Evolutionary conservation across 2,888 invertebrate species (phyloP).

Genomic region (Chymomyza caudatula): DNA sequence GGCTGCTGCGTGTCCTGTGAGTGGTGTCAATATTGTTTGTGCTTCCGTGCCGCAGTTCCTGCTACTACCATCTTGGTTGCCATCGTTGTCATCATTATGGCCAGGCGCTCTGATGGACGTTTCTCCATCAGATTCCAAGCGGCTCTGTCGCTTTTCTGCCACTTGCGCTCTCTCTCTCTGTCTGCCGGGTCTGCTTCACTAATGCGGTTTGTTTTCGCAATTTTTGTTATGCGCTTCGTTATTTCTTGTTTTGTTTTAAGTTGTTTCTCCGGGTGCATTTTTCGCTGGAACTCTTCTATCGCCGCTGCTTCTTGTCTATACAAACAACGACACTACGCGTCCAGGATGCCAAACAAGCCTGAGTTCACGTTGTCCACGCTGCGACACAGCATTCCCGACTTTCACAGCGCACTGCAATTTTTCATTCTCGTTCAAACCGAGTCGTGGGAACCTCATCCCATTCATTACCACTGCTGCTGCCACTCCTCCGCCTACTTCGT

Average conservation of each 20-base stretch:
- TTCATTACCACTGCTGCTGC: slow-evolving; percentile 59
- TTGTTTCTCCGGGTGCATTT: slow-evolving; percentile 32
- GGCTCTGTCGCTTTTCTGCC: background rate
- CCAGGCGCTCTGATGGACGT: slow-evolving; percentile 11
- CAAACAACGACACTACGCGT: slow-evolving; percentile 68
- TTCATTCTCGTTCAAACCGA: slow-evolving; percentile 51
- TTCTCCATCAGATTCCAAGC: background rate
- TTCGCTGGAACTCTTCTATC: slow-evolving; percentile 41
- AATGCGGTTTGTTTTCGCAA: slow-evolving; percentile 66
- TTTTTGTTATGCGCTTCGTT: slow-evolving; percentile 56
- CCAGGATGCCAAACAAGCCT: slow-evolving; percentile 65
- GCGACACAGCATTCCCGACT: slow-evolving; percentile 13
- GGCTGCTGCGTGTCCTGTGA: background rate
- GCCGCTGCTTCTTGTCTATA: slow-evolving; percentile 23
- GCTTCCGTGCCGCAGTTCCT: slow-evolving; percentile 23
- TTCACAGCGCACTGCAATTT: slow-evolving; percentile 53
- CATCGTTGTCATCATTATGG: slow-evolving; percentile 57
- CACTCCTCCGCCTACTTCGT: slow-evolving; percentile 26
- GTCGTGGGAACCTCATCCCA: slow-evolving; percentile 34
- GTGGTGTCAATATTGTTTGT: slow-evolving; percentile 55
- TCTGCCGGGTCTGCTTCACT: slow-evolving; percentile 33
- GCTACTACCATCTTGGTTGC: slow-evolving; percentile 20
- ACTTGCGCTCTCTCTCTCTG: no score
- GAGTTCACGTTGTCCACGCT: slow-evolving; percentile 40
- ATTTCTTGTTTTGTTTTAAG: slow-evolving; percentile 61